Percentiles rank a stretch among this genome's conserved stretches.
Evolutionary conservation across 2,113 vertebrate genomes (phyloP).

Genomic region (Girardinichthys multiradiatus): DNA sequence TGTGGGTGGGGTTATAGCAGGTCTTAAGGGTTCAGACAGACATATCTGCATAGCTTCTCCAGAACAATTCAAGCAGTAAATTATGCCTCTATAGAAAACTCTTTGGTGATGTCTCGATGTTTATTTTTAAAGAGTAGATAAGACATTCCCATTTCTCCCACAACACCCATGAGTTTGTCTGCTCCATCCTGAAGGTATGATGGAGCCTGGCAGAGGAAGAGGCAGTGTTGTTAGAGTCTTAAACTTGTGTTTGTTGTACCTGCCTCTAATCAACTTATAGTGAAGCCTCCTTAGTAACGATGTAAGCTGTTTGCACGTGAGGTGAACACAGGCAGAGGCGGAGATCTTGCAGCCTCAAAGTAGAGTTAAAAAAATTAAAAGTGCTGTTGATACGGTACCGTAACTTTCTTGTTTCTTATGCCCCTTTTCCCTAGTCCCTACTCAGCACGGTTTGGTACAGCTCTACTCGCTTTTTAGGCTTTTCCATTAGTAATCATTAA

Average conservation of each 20-base stretch:
- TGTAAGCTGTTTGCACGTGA: constrained; percentile 44
- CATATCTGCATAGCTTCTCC: constrained; percentile 68
- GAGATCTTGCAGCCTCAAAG: constrained; percentile 13
- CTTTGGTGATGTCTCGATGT: constrained; percentile 46
- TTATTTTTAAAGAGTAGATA: constrained; percentile 36
- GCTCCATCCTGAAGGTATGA: constrained; percentile 34
- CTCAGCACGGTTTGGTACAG: too few species aligned
- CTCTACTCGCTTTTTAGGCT: too few species aligned
- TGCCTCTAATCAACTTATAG: constrained; percentile 66
- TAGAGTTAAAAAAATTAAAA: constrained; percentile 11
- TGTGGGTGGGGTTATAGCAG: constrained; percentile 12
- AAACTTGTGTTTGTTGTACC: constrained; percentile 64
- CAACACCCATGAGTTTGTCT: constrained; percentile 34
- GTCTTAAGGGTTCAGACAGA: constrained; percentile 60
- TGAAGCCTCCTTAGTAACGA: constrained; percentile 29
- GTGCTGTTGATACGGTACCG: neutral
- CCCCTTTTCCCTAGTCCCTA: too few species aligned
- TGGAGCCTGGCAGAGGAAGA: constrained; percentile 37
- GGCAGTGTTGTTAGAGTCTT: constrained; percentile 54
- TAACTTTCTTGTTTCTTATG: neutral
- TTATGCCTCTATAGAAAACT: constrained; percentile 54
- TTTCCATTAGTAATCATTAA: too few species aligned
- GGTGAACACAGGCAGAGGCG: constrained; percentile 36
- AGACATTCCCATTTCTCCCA: constrained; percentile 37
- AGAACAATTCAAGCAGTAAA: constrained; percentile 65